Conservation (phyloP, 2,113 vertebrate species). For the Lophochroa leadbeateri region DNA sequence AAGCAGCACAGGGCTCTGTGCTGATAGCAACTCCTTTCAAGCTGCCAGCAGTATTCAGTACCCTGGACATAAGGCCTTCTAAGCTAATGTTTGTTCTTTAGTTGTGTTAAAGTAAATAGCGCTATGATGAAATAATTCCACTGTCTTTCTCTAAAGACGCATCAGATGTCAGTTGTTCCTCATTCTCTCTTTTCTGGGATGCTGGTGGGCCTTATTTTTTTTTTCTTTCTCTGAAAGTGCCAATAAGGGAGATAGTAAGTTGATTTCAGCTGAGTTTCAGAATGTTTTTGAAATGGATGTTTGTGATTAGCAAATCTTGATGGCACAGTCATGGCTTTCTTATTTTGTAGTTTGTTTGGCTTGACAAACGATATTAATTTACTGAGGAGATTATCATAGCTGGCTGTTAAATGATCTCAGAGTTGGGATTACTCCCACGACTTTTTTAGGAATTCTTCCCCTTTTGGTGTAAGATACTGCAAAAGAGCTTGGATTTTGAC, state of each 20-base stretch:
- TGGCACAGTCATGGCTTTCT: not conserved
- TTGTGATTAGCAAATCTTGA: not conserved
- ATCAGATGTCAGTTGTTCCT: not conserved
- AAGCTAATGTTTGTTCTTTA: not conserved
- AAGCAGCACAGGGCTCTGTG: not conserved
- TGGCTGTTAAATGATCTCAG: slow-evolving; percentile 9
- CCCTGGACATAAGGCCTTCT: not conserved
- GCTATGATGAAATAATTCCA: not conserved
- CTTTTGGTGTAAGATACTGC: not conserved
- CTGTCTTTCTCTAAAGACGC: not conserved
- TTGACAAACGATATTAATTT: slow-evolving; percentile 10
- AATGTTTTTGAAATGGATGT: not conserved
- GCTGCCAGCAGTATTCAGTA: not conserved
- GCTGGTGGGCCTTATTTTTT: not conserved
- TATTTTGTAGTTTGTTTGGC: slow-evolving; percentile 22
- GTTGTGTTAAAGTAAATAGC: not conserved
- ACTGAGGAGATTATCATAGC: not conserved
- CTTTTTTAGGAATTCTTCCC: not conserved
- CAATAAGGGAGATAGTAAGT: not conserved
- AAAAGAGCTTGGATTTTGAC: slow-evolving; percentile 14
- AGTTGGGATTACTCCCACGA: not conserved
- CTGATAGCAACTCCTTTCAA: not conserved
- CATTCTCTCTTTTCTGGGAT: not conserved
- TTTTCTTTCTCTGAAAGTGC: not conserved
- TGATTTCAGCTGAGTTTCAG: not conserved